These are phyloP conservation scores for Rhinoraja longicauda DNA, from an alignment of 2,797 vertebrate genomes.

Conservation along the genomic window DNA sequence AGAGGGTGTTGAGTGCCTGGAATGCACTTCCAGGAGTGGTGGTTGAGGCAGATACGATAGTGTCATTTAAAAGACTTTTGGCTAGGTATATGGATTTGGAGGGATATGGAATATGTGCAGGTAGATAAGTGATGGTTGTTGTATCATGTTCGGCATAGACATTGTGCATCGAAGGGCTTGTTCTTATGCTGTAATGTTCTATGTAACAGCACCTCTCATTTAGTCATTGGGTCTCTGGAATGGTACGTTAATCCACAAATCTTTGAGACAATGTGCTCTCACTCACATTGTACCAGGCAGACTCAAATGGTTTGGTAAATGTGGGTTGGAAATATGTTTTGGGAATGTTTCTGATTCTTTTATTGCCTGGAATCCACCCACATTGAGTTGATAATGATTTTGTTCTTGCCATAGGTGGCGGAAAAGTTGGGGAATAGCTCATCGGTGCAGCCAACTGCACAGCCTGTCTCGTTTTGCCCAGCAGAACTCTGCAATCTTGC, in stretches of 20 bases:
- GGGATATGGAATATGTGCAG: too few relatives aligned
- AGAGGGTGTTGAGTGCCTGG: too few relatives aligned
- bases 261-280: background rate
- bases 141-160: too few relatives aligned
- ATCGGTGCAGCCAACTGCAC: conserved; percentile 83
- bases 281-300: background rate
- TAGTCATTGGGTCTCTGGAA: background rate
- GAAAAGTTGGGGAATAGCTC: conserved; percentile 87
- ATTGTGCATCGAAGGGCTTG: too few relatives aligned
- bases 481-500: conserved; percentile 73
- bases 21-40: too few relatives aligned
- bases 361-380: too few relatives aligned
- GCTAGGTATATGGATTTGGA: too few relatives aligned
- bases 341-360: background rate
- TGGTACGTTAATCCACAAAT: background rate
- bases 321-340: background rate
- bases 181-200: too few relatives aligned
- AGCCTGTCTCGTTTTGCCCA: conserved; percentile 80
- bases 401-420: conserved; percentile 75
- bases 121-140: too few relatives aligned
- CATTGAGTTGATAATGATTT: conserved; percentile 39
- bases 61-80: too few relatives aligned
- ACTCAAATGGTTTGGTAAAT: background rate
- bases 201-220: background rate
- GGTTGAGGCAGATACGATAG: too few relatives aligned